A percentile compares a stretch with the other conserved stretches of the same genome.
Evolutionary conservation across 1,140 invertebrate species (phyloP).

Genomic region (Papilio aristodemus): DNA sequence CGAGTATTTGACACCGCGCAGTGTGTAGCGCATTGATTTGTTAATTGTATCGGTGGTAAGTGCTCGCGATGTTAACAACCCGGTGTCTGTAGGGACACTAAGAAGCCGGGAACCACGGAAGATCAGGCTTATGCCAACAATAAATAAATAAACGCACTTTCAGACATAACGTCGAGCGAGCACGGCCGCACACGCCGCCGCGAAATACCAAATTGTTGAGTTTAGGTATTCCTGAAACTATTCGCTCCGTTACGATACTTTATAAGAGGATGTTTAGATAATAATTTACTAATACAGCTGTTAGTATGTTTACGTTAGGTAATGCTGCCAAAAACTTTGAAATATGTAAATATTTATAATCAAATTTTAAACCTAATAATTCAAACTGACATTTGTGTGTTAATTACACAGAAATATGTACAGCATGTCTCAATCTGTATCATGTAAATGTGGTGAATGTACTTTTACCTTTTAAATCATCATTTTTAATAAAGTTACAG

Average conservation of each 20-base stretch:
- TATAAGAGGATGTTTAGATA: slow-evolving; percentile 60
- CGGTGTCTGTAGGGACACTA: slow-evolving; percentile 72
- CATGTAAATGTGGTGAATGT: too few species aligned
- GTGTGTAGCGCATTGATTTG: slow-evolving; percentile 53
- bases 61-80: slow-evolving; percentile 59
- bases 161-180: slow-evolving; percentile 58
- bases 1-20: slow-evolving; percentile 45
- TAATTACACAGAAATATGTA: not conserved
- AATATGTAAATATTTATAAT: not conserved
- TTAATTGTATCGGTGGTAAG: slow-evolving; percentile 52
- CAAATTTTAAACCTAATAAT: not conserved
- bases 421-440: not conserved
- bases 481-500: too few species aligned
- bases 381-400: not conserved
- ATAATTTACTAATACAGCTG: slow-evolving; percentile 46
- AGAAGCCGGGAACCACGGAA: slow-evolving; percentile 56
- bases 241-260: slow-evolving; percentile 42
- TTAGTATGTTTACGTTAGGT: slow-evolving; percentile 41
- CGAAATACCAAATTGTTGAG: slow-evolving; percentile 61
- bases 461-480: too few species aligned
- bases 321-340: slow-evolving; percentile 12
- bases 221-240: slow-evolving; percentile 53
- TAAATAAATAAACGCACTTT: slow-evolving; percentile 77
- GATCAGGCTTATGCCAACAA: slow-evolving; percentile 61
- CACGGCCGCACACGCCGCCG: slow-evolving; percentile 57